Evolutionary conservation across 1,140 invertebrate species (phyloP).

Genomic region (Oscheius sp.): DNA sequence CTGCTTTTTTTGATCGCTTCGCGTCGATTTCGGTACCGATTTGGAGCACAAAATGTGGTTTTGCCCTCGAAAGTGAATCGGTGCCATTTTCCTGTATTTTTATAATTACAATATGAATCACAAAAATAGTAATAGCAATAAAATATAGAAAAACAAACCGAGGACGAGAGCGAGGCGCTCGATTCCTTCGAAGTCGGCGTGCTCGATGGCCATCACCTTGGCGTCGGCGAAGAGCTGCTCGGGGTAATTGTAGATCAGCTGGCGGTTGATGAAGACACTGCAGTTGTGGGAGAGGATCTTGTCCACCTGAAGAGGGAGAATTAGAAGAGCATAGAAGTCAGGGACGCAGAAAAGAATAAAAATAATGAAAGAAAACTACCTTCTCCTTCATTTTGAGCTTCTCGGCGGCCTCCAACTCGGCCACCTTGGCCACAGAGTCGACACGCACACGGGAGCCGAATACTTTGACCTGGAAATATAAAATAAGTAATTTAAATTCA

Average conservation of each 20-base stretch:
- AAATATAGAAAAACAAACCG: slow-evolving; percentile 62
- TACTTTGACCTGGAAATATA: slow-evolving; percentile 64
- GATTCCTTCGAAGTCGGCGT: slow-evolving; percentile 99
- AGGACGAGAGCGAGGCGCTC: slow-evolving; percentile 93
- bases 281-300: slow-evolving; percentile 92
- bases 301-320: slow-evolving; percentile 62
- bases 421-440: slow-evolving; percentile 95
- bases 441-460: slow-evolving; percentile 95
- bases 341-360: slow-evolving; percentile 31
- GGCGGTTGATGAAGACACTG: slow-evolving; percentile 98
- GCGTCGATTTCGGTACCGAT: too few relatives aligned
- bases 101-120: too few relatives aligned
- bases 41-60: too few relatives aligned
- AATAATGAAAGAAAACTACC: slow-evolving; percentile 67
- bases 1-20: too few relatives aligned
- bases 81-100: too few relatives aligned
- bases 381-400: slow-evolving; percentile 99
- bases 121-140: slow-evolving; percentile 21
- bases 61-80: too few relatives aligned
- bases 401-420: slow-evolving; percentile 92
- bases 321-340: slow-evolving; percentile 7
- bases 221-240: slow-evolving; percentile 98
- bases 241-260: slow-evolving; percentile 99
- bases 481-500: too few relatives aligned
- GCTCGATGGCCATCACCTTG: slow-evolving; percentile 97